These are phyloP conservation scores for Carettochelys insculpta DNA, from an alignment of 2,113 vertebrate species.

Conservation along the genomic window DNA sequence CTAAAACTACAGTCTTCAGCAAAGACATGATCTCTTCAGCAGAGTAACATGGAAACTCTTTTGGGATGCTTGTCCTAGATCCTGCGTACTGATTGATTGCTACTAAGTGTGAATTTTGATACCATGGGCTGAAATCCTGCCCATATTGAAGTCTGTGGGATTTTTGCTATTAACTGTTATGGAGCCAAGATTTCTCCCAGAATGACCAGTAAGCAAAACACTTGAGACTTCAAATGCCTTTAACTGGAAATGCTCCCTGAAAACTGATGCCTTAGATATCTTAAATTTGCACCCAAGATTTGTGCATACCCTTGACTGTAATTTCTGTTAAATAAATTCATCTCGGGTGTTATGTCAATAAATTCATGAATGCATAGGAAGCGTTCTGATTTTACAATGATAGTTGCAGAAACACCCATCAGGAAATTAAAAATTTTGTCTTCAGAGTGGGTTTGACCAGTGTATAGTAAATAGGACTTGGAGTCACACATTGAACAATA, in stretches of 20 bases:
- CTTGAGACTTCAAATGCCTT: background rate
- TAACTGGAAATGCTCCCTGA: background rate
- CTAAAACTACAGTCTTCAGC: slow-evolving; percentile 61
- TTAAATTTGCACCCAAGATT: rapidly evolving
- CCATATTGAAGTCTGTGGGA: background rate
- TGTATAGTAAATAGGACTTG: slow-evolving; percentile 37
- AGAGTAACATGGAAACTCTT: slow-evolving; percentile 48
- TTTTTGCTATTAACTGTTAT: rapidly evolving
- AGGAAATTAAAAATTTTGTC: slow-evolving; percentile 52
- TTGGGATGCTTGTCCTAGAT: background rate
- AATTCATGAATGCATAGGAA: background rate
- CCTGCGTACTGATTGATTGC: background rate
- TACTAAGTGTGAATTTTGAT: slow-evolving; percentile 3
- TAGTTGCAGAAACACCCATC: slow-evolving; percentile 42
- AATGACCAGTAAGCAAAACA: background rate
- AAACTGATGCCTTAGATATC: background rate
- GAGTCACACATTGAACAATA: slow-evolving; percentile 59
- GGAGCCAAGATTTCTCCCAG: background rate
- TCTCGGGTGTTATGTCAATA: background rate
- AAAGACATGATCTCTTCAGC: slow-evolving; percentile 49
- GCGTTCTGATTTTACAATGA: background rate
- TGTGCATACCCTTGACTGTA: background rate
- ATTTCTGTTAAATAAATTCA: background rate
- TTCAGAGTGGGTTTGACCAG: slow-evolving; percentile 62
- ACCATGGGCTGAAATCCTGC: background rate